Percentiles rank a stretch among this genome's conserved stretches.
Conservation (phyloP, 2,113 vertebrate species). For the Mellivora capensis region DNA sequence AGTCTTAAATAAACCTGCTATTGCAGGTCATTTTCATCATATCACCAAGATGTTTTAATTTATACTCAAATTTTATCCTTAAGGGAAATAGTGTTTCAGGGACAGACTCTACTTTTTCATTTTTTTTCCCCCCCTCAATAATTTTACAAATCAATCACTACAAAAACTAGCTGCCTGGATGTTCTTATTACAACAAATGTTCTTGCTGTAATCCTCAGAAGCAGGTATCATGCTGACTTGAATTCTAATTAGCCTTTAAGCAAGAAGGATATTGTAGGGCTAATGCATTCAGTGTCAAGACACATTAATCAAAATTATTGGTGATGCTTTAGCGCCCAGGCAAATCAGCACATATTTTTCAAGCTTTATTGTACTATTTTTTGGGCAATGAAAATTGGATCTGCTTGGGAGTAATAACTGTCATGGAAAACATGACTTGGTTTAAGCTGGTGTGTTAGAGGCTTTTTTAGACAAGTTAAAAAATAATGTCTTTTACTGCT, state of each 20-base stretch:
- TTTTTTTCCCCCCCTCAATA: conserved; percentile 30
- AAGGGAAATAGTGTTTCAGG: conserved; percentile 50
- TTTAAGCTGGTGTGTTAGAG: conserved; percentile 36
- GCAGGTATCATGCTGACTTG: conserved; percentile 74
- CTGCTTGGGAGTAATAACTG: conserved; percentile 54
- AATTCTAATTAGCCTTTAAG: conserved; percentile 78
- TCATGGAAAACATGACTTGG: conserved; percentile 57
- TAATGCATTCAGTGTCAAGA: conserved; percentile 74
- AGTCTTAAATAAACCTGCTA: conserved; percentile 51
- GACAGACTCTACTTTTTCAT: conserved; percentile 44
- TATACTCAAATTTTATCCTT: conserved; percentile 52
- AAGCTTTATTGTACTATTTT: conserved; percentile 56
- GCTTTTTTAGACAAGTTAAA: conserved; percentile 62
- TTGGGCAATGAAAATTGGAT: conserved; percentile 67
- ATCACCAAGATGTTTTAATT: conserved; percentile 62
- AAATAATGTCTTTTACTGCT: conserved; percentile 59
- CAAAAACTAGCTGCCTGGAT: conserved; percentile 59
- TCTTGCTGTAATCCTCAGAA: conserved; percentile 77
- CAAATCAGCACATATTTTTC: conserved; percentile 64
- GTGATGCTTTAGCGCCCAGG: conserved; percentile 67
- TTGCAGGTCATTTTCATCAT: conserved; percentile 56
- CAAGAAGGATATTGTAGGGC: conserved; percentile 65
- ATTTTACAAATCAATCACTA: conserved; percentile 68
- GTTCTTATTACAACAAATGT: conserved; percentile 65
- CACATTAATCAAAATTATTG: conserved; percentile 76